A percentile compares a stretch with the other conserved stretches of the same genome.
phyloP scores from a whole-genome alignment of 37 sponge, comb jelly and placozoan genomes.

The Haliclona indistincta region DNA sequence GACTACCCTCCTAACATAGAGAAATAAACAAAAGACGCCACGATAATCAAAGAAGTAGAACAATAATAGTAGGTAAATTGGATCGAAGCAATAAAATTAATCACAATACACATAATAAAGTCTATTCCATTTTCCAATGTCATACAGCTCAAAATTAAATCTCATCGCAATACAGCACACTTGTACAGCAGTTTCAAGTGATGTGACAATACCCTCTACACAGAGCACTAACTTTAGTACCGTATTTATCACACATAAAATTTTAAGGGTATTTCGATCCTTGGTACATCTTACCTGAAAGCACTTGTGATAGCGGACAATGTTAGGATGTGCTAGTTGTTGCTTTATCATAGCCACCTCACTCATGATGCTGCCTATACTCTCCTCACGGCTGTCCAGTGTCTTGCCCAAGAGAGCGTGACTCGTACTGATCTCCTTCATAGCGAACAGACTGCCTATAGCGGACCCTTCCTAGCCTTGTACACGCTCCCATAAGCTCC shows the following conservation, averaged over 20 bases:
- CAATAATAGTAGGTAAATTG: neutral
- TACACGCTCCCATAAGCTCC: constrained; percentile 95
- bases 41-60: neutral
- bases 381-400: constrained; percentile 35
- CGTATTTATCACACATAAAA: too few species aligned
- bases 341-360: constrained; percentile 85
- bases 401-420: constrained; percentile 73
- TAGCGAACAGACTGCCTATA: neutral
- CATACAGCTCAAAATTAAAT: too few species aligned
- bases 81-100: neutral
- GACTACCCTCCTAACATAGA: constrained; percentile 44
- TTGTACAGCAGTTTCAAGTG: too few species aligned
- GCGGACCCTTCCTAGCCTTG: constrained; percentile 51
- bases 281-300: constrained; percentile 51
- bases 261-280: too few species aligned
- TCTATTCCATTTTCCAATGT: too few species aligned
- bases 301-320: constrained; percentile 79
- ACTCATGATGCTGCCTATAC: constrained; percentile 75
- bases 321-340: constrained; percentile 70
- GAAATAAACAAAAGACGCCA: neutral
- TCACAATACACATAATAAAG: too few species aligned
- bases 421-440: constrained; percentile 43
- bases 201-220: too few species aligned
- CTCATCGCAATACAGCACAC: too few species aligned
- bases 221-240: too few species aligned